A percentile compares a stretch with the other conserved stretches of the same genome.
Evolutionary conservation across 2,113 vertebrate species (phyloP).

Genomic region (Noctilio leporinus): DNA sequence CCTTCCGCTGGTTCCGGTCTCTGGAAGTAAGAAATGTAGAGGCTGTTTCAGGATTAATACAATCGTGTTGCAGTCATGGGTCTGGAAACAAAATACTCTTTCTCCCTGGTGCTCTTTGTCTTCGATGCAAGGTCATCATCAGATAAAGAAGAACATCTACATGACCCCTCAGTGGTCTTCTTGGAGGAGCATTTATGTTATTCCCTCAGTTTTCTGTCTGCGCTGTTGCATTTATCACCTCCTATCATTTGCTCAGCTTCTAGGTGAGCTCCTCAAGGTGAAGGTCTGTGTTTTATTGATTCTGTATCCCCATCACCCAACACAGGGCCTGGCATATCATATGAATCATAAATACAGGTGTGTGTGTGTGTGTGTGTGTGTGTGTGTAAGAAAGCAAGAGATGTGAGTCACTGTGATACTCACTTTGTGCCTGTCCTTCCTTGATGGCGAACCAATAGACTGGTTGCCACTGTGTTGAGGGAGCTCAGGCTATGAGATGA

Average conservation of each 20-base stretch:
- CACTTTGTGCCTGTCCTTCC: neutral
- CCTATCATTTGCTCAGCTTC: neutral
- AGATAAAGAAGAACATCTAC: neutral
- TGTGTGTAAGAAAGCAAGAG: neutral
- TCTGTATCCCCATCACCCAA: neutral
- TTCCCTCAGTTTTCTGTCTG: neutral
- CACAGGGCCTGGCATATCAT: neutral
- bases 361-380: neutral
- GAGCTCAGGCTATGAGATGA: neutral
- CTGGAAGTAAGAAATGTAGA: neutral
- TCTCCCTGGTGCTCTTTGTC: neutral
- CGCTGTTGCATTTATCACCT: neutral
- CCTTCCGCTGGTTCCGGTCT: neutral
- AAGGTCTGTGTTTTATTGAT: neutral
- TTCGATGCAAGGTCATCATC: neutral
- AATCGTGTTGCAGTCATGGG: neutral
- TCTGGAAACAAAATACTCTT: neutral
- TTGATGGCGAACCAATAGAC: neutral
- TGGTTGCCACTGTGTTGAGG: neutral
- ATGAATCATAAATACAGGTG: neutral
- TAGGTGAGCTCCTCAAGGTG: neutral
- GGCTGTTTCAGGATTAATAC: neutral
- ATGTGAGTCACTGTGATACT: neutral
- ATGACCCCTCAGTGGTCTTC: neutral
- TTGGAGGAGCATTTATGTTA: neutral